Percentiles rank a stretch among this genome's conserved stretches.
Conservation (phyloP, 2,113 vertebrate species). For the Solea solea region DNA sequence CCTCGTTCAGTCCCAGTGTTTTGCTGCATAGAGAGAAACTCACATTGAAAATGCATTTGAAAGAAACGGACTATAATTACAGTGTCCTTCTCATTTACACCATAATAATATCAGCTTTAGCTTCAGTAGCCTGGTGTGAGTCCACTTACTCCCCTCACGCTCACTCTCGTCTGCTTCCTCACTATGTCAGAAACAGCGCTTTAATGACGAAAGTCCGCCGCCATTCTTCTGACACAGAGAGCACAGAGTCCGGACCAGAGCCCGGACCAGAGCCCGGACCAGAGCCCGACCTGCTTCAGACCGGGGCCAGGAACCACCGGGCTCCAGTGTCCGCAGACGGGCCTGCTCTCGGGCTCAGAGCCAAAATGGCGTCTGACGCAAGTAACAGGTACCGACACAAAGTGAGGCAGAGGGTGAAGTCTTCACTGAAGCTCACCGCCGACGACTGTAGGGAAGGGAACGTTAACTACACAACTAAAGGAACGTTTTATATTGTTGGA, state of each 20-base stretch:
- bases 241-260: too few relatives aligned
- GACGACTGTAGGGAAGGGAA: conserved; percentile 27
- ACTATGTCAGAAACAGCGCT: background rate
- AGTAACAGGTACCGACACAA: background rate
- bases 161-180: background rate
- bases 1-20: background rate
- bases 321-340: too few relatives aligned
- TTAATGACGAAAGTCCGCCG: background rate
- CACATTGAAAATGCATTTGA: conserved; percentile 49
- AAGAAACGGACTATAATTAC: conserved; percentile 10
- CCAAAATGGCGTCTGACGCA: background rate
- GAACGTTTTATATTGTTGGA: conserved; percentile 45
- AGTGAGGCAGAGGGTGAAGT: background rate
- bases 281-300: background rate
- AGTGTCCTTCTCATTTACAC: conserved; percentile 39
- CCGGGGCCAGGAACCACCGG: too few relatives aligned
- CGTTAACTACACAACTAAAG: background rate
- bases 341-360: too few relatives aligned
- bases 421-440: fast-evolving
- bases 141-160: background rate
- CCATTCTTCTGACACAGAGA: too few relatives aligned
- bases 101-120: conserved; percentile 17
- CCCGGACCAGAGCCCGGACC: background rate
- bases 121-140: conserved; percentile 10
- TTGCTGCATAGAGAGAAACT: conserved; percentile 28